A percentile compares a stretch with the other conserved stretches of the same genome.
These are phyloP conservation scores for Mystacornis crossleyi DNA, from an alignment of 2,113 vertebrate species.

Conservation along the genomic window DNA sequence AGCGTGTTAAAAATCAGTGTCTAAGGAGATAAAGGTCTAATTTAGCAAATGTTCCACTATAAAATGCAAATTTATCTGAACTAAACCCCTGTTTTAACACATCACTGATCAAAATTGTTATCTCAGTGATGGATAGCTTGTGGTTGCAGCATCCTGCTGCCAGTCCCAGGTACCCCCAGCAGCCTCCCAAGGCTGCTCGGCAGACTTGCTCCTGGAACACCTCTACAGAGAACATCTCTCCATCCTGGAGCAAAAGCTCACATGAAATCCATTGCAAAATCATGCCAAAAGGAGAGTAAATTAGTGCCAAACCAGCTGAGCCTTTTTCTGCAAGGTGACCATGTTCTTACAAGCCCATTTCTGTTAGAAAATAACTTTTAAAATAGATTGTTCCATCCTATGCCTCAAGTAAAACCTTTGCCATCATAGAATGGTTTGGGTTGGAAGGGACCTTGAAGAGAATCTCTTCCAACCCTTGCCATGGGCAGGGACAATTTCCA, in stretches of 20 bases:
- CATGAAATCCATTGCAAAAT: not conserved
- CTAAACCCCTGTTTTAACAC: not conserved
- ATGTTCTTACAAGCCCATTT: not conserved
- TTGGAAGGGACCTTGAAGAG: not conserved
- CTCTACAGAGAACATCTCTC: not conserved
- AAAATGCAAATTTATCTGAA: not conserved
- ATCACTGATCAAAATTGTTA: not conserved
- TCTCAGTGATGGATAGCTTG: accelerated
- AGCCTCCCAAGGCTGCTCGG: not conserved
- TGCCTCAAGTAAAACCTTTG: not conserved
- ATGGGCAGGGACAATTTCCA: not conserved
- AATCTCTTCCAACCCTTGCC: not conserved
- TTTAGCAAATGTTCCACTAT: not conserved
- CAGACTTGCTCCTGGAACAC: not conserved
- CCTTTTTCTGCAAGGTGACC: not conserved
- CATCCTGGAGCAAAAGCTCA: not conserved
- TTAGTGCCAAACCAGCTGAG: not conserved
- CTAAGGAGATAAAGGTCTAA: not conserved
- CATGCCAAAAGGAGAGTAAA: not conserved
- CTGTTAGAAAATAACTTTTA: not conserved
- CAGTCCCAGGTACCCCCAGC: not conserved
- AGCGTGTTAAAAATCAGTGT: not conserved
- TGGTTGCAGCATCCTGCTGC: not conserved
- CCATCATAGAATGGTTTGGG: not conserved
- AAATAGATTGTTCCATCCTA: not conserved